A percentile compares a stretch with the other conserved stretches of the same genome.
These are phyloP conservation scores for Lepus oiostolus DNA, from an alignment of 2,797 vertebrate genomes.

Conservation along the genomic window DNA sequence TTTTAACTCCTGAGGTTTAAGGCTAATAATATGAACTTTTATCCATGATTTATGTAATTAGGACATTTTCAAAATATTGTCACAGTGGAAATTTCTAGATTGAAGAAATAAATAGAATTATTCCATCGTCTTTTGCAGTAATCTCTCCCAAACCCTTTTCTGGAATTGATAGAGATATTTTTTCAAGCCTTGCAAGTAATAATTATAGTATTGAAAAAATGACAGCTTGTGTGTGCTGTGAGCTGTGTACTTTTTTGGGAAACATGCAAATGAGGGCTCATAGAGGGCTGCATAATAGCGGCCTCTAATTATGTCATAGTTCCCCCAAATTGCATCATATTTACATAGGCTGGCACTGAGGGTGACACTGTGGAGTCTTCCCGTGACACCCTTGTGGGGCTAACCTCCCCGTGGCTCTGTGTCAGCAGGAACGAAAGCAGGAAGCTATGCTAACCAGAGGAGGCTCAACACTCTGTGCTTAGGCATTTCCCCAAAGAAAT, in stretches of 20 bases:
- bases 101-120: slow-evolving; percentile 68
- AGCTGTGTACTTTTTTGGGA: slow-evolving; percentile 83
- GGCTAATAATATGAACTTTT: slow-evolving; percentile 56
- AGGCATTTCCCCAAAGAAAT: slow-evolving; percentile 67
- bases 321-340: slow-evolving; percentile 78
- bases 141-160: slow-evolving; percentile 71
- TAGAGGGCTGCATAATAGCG: slow-evolving; percentile 80
- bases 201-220: slow-evolving; percentile 84
- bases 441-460: neutral
- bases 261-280: slow-evolving; percentile 82
- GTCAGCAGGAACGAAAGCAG: slow-evolving; percentile 41
- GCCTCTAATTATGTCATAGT: slow-evolving; percentile 84
- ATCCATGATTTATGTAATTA: slow-evolving; percentile 57
- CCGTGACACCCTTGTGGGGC: slow-evolving; percentile 51
- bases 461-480: neutral
- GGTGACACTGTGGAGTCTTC: slow-evolving; percentile 34
- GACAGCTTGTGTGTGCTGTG: slow-evolving; percentile 69
- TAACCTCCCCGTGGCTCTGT: slow-evolving; percentile 36
- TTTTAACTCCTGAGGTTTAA: slow-evolving; percentile 46
- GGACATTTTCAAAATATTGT: slow-evolving; percentile 60
- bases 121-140: slow-evolving; percentile 57
- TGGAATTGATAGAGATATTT: slow-evolving; percentile 73
- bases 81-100: slow-evolving; percentile 67
- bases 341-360: slow-evolving; percentile 79
- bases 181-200: slow-evolving; percentile 76